A percentile compares a stretch with the other conserved stretches of the same genome.
These are phyloP conservation scores for Balanococcus diminutus DNA, from an alignment of 2,888 invertebrate genomes.

Conservation along the genomic window DNA sequence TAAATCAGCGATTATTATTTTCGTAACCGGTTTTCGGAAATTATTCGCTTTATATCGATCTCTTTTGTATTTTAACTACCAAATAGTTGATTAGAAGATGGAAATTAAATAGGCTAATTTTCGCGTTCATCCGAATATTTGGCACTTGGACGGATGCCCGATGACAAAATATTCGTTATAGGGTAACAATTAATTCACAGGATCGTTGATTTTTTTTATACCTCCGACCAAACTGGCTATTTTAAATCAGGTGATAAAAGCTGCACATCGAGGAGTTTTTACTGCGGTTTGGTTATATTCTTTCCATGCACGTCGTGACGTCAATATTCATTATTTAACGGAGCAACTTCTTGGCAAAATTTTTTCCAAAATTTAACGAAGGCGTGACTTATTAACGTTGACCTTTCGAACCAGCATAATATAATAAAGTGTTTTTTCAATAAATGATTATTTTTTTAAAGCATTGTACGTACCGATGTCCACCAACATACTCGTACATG, in stretches of 20 bases:
- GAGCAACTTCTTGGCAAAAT: background rate
- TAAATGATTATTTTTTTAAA: background rate
- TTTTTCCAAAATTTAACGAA: background rate
- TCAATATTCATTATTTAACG: background rate
- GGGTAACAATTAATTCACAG: background rate
- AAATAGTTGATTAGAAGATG: constrained; percentile 27
- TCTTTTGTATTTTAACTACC: background rate
- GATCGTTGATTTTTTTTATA: background rate
- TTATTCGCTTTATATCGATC: background rate
- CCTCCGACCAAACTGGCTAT: background rate
- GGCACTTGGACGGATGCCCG: background rate
- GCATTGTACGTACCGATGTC: background rate
- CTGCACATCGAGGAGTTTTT: too few species aligned
- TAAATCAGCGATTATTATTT: constrained; percentile 53
- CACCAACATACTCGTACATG: background rate
- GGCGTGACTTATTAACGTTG: constrained; percentile 13
- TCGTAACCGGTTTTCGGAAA: constrained; percentile 44
- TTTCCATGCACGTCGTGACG: background rate
- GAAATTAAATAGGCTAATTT: constrained; percentile 37
- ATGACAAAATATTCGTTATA: background rate
- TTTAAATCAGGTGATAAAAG: too few species aligned
- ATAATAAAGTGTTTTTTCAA: background rate
- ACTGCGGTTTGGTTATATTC: too few species aligned
- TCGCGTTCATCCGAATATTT: background rate
- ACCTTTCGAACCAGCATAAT: background rate